phyloP scores from a whole-genome alignment of 2,113 vertebrate species.

The Sakesphorus luctuosus region DNA sequence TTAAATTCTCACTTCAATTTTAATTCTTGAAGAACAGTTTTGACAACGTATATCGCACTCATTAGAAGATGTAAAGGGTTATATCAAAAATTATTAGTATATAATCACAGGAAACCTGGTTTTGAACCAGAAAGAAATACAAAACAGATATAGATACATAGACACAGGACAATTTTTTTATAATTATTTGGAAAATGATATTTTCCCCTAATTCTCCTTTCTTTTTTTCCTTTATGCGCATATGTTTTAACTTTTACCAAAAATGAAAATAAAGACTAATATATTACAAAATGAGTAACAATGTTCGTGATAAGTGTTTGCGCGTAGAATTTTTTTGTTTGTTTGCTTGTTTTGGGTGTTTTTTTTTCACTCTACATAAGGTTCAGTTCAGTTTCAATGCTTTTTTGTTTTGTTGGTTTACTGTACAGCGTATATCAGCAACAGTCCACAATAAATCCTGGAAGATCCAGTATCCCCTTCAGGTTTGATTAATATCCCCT shows the following conservation, averaged over 20 bases:
- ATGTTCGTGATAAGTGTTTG: slow-evolving; percentile 85
- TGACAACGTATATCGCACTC: slow-evolving; percentile 99
- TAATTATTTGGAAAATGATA: slow-evolving; percentile 99
- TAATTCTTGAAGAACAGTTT: slow-evolving; percentile 99
- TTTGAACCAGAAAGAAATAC: slow-evolving; percentile 99
- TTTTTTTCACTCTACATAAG: slow-evolving; percentile 83
- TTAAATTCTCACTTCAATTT: slow-evolving; percentile 99
- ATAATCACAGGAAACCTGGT: slow-evolving; percentile 99
- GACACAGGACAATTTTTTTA: slow-evolving; percentile 99
- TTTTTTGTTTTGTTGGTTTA: slow-evolving; percentile 84
- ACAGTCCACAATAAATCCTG: slow-evolving; percentile 86
- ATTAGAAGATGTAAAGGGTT: slow-evolving; percentile 99
- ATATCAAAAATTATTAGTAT: slow-evolving; percentile 99
- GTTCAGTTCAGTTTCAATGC: slow-evolving; percentile 87
- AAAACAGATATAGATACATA: slow-evolving; percentile 99
- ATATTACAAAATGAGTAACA: slow-evolving; percentile 99
- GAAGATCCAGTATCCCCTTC: slow-evolving; percentile 80
- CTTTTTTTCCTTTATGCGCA: slow-evolving; percentile 94
- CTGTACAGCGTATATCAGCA: slow-evolving; percentile 98
- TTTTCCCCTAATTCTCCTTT: slow-evolving; percentile 96
- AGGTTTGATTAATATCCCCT: slow-evolving; percentile 78
- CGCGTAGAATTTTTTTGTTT: slow-evolving; percentile 60
- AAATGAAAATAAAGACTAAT: slow-evolving; percentile 99
- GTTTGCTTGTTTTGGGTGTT: background rate
- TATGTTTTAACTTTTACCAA: slow-evolving; percentile 96